phyloP scores from a whole-genome alignment of 2,888 invertebrate genomes.

The Crepidodera aurea region DNA sequence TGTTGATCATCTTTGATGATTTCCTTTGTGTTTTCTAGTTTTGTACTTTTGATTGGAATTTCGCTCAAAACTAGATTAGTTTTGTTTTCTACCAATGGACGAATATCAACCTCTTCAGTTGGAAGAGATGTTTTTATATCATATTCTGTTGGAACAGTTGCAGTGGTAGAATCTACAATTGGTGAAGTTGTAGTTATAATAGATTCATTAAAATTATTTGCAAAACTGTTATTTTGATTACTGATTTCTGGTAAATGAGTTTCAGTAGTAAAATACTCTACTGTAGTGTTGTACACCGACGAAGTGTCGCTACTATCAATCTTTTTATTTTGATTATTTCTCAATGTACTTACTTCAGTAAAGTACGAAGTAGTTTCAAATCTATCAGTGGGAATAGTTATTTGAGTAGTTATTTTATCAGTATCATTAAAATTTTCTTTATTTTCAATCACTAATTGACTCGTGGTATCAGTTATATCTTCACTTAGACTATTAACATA shows the following conservation, averaged over 20 bases:
- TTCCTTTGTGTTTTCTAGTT: slow-evolving; percentile 26
- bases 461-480: background rate
- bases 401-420: background rate
- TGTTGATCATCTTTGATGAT: slow-evolving; percentile 3
- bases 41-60: slow-evolving; percentile 28
- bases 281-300: background rate
- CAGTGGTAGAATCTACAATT: background rate
- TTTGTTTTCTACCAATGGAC: slow-evolving; percentile 2
- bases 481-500: background rate
- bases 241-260: background rate
- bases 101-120: slow-evolving; percentile 10
- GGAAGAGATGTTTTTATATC: slow-evolving; percentile 18
- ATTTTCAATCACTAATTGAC: background rate
- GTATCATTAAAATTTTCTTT: background rate
- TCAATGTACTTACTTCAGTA: background rate
- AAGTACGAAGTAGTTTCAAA: background rate
- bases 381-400: background rate
- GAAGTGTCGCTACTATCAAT: background rate
- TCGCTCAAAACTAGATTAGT: background rate
- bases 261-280: slow-evolving; percentile 9
- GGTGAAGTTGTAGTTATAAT: slow-evolving; percentile 3
- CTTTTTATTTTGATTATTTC: background rate
- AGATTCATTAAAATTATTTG: slow-evolving; percentile 19
- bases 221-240: background rate
- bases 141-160: slow-evolving; percentile 26